A percentile compares a stretch with the other conserved stretches of the same genome.
These are phyloP conservation scores for Amphimedon queenslandica DNA, from an alignment of 37 sponge, comb jelly and placozoan species.

Conservation along the genomic window DNA sequence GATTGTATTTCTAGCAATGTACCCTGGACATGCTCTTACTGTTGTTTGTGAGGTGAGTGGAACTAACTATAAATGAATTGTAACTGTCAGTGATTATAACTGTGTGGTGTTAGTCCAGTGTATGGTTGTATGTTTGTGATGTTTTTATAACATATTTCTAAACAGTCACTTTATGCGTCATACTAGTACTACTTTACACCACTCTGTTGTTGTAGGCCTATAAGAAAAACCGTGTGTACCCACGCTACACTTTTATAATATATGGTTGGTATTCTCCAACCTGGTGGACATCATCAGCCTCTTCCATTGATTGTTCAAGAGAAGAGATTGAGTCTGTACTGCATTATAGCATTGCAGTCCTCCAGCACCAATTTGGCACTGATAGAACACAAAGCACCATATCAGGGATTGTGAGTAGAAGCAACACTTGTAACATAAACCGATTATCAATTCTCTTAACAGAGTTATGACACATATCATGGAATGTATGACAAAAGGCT, in stretches of 20 bases:
- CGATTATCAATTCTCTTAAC: too few species aligned
- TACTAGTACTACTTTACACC: neutral
- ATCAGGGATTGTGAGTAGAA: constrained; percentile 27
- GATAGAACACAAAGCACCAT: too few species aligned
- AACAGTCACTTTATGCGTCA: too few species aligned
- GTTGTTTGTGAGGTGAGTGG: constrained; percentile 26
- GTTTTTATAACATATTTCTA: too few species aligned
- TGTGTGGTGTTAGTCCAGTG: too few species aligned
- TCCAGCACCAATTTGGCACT: constrained; percentile 32
- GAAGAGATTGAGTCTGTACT: constrained; percentile 8
- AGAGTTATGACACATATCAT: neutral
- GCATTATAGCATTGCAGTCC: constrained; percentile 16
- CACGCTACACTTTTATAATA: constrained; percentile 39
- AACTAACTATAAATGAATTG: too few species aligned
- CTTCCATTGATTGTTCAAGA: neutral
- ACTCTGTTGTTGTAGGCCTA: constrained; percentile 14
- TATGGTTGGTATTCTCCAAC: constrained; percentile 33
- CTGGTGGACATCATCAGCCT: constrained; percentile 8
- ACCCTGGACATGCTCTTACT: constrained; percentile 11
- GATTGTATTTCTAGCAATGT: constrained; percentile 31
- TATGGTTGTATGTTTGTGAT: too few species aligned
- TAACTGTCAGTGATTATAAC: too few species aligned
- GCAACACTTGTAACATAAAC: too few species aligned
- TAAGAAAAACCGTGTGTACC: constrained; percentile 9
- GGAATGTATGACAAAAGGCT: neutral